Conservation (phyloP, 1,140 invertebrate species). For the Babylonia areolata region DNA sequence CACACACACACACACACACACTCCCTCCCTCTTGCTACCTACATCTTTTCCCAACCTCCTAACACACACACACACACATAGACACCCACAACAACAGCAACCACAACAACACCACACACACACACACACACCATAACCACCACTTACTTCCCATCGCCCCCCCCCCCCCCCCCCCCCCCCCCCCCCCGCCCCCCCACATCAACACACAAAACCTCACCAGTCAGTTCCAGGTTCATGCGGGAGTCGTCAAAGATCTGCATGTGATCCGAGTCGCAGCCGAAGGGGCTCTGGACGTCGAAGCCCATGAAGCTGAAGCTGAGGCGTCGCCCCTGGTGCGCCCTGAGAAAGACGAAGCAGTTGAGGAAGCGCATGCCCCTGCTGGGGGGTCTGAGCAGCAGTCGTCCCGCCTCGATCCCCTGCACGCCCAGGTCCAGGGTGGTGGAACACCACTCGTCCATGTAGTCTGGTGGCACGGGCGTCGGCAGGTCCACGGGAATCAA, state of each 20-base stretch:
- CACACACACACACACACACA: no score
- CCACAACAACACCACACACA: no score
- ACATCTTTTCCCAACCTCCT: no score
- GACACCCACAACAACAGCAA: no score
- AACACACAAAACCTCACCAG: constrained; percentile 26
- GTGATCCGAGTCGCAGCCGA: constrained; percentile 44
- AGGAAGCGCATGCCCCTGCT: constrained; percentile 15
- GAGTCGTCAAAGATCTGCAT: constrained; percentile 45
- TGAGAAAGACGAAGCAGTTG: constrained; percentile 44
- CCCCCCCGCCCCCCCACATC: not conserved
- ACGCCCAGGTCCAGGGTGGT: constrained; percentile 43
- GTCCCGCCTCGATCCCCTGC: constrained; percentile 26
- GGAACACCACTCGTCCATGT: constrained; percentile 46
- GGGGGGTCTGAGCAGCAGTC: constrained; percentile 41
- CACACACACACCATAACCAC: no score
- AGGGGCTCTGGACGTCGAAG: constrained; percentile 45
- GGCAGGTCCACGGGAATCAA: no score
- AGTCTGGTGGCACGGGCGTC: no score
- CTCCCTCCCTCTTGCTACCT: no score
- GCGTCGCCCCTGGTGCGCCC: constrained; percentile 33
- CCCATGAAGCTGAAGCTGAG: constrained; percentile 42
- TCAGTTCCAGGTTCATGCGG: not conserved
- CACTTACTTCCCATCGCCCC: no score
- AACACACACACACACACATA: no score
- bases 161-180: no score